Conservation (phyloP, 1,140 invertebrate species). For the Neodiprion fabricii region DNA sequence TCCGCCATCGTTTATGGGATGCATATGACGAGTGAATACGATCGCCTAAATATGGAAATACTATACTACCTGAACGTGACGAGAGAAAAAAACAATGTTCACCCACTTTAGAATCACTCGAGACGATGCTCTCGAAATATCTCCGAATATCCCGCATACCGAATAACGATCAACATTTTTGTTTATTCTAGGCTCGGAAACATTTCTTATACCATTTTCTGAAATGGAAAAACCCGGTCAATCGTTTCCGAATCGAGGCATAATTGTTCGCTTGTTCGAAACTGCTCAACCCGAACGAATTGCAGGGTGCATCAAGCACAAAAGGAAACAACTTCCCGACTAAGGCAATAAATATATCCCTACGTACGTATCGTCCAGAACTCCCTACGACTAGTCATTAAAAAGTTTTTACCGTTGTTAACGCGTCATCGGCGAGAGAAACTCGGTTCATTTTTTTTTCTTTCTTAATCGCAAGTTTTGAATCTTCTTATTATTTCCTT, state of each 20-base stretch:
- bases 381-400: neutral
- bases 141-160: neutral
- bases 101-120: neutral
- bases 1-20: neutral
- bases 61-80: neutral
- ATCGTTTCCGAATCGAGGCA: neutral
- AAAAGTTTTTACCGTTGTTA: slow-evolving; percentile 2
- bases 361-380: neutral
- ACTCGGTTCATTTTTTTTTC: neutral
- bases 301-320: neutral
- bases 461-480: neutral
- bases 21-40: neutral
- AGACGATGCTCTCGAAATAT: neutral
- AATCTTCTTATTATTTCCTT: neutral
- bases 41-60: neutral
- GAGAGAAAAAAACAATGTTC: neutral
- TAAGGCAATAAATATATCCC: neutral
- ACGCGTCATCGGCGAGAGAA: neutral
- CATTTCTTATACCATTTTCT: no score
- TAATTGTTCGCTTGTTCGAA: neutral
- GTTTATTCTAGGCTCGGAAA: neutral
- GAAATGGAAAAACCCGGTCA: neutral
- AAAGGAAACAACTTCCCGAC: no score
- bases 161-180: neutral
- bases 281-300: neutral